Conservation (phyloP, 2,797 vertebrate species). For the Aulostomus chinensis region DNA sequence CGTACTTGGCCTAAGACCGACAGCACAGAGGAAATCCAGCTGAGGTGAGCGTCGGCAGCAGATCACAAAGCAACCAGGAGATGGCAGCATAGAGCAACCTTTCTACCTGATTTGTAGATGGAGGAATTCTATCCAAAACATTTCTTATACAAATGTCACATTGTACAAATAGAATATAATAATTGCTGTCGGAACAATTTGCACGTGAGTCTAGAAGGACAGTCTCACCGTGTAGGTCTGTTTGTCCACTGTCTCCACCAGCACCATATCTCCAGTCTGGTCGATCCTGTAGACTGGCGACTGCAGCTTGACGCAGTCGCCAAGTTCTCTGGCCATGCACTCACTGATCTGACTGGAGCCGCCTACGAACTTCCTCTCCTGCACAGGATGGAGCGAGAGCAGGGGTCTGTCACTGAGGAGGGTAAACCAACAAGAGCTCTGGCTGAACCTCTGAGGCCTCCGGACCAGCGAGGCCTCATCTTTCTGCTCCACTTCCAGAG, state of each 20-base stretch:
- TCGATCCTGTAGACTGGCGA: conserved; percentile 88
- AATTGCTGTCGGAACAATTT: no score
- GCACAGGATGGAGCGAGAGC: conserved; percentile 15
- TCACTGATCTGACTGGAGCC: conserved; percentile 93
- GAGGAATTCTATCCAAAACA: neutral
- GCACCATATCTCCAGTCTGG: conserved; percentile 84
- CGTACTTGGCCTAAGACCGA: conserved; percentile 84
- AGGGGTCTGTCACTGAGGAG: neutral
- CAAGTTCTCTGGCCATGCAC: conserved; percentile 85
- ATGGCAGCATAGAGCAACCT: conserved; percentile 32
- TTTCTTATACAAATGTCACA: neutral
- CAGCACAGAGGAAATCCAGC: no score
- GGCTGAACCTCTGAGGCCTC: neutral
- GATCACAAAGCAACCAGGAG: conserved; percentile 27
- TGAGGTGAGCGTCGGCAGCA: neutral
- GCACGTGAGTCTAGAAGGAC: no score
- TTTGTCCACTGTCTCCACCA: conserved; percentile 88
- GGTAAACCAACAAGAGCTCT: neutral
- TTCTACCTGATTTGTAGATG: neutral
- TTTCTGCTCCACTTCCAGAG: neutral
- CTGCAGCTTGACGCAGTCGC: conserved; percentile 85
- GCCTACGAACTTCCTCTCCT: conserved; percentile 96
- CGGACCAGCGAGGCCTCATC: neutral
- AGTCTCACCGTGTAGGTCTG: conserved; percentile 83
- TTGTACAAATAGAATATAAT: neutral